Conservation (phyloP, 2,888 invertebrate species). For the Doris montereyensis region DNA sequence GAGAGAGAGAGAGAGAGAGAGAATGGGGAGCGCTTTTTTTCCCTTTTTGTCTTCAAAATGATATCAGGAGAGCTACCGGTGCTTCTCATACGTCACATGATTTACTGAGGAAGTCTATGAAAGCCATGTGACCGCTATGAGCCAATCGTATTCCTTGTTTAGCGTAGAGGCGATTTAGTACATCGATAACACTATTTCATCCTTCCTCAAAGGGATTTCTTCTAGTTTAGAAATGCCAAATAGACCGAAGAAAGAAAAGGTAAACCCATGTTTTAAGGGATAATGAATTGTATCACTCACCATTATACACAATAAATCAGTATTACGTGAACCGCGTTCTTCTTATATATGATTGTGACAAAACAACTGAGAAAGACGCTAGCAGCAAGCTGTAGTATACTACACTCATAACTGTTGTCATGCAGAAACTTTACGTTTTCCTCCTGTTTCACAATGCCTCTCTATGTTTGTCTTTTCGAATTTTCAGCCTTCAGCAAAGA, state of each 20-base stretch:
- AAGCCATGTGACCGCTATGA: slow-evolving; percentile 58
- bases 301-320: too few species aligned
- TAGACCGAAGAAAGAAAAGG: slow-evolving; percentile 69
- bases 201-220: slow-evolving; percentile 47
- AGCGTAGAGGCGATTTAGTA: slow-evolving; percentile 57
- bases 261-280: too few species aligned
- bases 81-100: slow-evolving; percentile 23
- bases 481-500: slow-evolving; percentile 62
- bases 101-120: not conserved
- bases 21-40: too few species aligned
- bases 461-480: not conserved
- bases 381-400: not conserved
- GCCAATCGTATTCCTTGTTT: slow-evolving; percentile 65
- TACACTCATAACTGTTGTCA: not conserved
- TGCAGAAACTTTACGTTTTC: not conserved
- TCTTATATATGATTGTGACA: not conserved
- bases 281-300: too few species aligned
- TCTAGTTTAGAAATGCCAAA: slow-evolving; percentile 63
- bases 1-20: too few species aligned
- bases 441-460: not conserved
- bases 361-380: not conserved
- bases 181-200: slow-evolving; percentile 48
- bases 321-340: not conserved
- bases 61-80: too few species aligned
- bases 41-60: too few species aligned